Evolutionary conservation across 2,113 vertebrate species (phyloP).

Genomic region (Peromyscus polionotus): DNA sequence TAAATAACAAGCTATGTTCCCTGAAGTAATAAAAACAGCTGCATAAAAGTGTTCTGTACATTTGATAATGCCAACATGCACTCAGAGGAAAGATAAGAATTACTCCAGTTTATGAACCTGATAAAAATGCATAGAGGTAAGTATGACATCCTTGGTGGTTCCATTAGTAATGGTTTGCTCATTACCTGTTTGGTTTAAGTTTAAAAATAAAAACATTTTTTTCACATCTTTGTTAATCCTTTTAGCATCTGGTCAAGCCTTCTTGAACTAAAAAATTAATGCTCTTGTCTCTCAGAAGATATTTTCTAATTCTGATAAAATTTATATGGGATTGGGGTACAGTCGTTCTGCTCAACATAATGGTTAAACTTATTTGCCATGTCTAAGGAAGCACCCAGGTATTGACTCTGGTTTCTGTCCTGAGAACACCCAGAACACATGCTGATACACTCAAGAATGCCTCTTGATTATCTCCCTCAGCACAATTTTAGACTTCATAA

Average conservation of each 20-base stretch:
- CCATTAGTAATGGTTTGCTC: neutral
- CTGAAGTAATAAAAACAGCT: neutral
- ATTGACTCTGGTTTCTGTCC: neutral
- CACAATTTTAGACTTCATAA: neutral
- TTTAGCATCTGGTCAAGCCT: neutral
- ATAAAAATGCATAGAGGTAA: neutral
- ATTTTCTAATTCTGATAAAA: neutral
- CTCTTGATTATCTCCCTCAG: constrained; percentile 21
- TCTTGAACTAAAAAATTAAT: neutral
- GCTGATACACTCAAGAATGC: neutral
- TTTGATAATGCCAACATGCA: neutral
- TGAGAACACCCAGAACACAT: neutral
- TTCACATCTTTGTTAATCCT: neutral
- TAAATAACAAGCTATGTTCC: constrained; percentile 21
- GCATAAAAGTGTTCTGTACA: neutral
- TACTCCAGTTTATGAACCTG: neutral
- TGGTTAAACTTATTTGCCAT: constrained; percentile 47
- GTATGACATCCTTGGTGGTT: neutral
- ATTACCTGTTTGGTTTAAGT: neutral
- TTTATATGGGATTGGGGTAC: neutral
- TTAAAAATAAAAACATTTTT: constrained; percentile 54
- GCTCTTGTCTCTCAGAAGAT: neutral
- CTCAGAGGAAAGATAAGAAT: neutral
- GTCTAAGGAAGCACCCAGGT: neutral
- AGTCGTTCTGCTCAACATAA: constrained; percentile 2